These are phyloP conservation scores for Zhuqinia jingwanae DNA, from an alignment of 2,888 invertebrate genomes.

Conservation along the genomic window DNA sequence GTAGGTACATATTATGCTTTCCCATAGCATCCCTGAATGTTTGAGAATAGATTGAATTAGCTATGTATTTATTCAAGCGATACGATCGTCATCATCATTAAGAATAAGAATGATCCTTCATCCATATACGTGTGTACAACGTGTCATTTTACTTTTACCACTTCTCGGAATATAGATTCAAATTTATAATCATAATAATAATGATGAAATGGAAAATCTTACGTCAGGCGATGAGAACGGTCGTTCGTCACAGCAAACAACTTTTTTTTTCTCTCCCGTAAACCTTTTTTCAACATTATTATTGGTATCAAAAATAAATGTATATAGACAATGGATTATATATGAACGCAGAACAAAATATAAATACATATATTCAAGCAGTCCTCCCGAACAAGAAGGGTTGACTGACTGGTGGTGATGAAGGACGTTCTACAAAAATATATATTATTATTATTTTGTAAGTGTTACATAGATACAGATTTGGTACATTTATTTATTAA, in stretches of 20 bases:
- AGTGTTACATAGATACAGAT: background rate
- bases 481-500: background rate
- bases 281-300: slow-evolving; percentile 22
- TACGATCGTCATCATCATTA: slow-evolving; percentile 35
- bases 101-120: slow-evolving; percentile 28
- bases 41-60: slow-evolving; percentile 4
- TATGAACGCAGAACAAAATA: slow-evolving; percentile 24
- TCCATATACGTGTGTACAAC: slow-evolving; percentile 17
- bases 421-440: slow-evolving; percentile 23
- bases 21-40: background rate
- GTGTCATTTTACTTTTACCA: slow-evolving; percentile 51
- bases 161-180: background rate
- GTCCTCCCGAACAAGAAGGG: slow-evolving; percentile 24
- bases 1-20: background rate
- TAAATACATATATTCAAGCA: background rate
- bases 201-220: slow-evolving; percentile 48
- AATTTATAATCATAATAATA: slow-evolving; percentile 22
- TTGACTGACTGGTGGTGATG: slow-evolving; percentile 23
- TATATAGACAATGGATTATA: background rate
- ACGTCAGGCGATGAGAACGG: slow-evolving; percentile 17
- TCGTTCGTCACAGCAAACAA: background rate
- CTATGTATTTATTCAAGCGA: slow-evolving; percentile 69
- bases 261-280: background rate
- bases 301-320: background rate
- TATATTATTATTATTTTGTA: background rate